phyloP scores from a whole-genome alignment of 1,140 invertebrate genomes.

The Sipha flava region DNA sequence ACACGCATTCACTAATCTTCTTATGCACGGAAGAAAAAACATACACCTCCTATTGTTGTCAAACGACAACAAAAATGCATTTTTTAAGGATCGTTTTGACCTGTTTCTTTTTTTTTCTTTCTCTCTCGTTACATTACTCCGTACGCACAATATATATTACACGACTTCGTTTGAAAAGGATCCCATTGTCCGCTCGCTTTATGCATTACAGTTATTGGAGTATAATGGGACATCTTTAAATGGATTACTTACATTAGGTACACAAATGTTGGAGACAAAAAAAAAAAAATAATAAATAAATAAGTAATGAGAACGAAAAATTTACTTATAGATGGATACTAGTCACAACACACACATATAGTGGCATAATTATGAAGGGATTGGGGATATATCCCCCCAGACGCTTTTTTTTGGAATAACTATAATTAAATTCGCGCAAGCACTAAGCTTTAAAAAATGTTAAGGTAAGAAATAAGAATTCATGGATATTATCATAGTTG shows the following conservation, averaged over 20 bases:
- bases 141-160: not conserved
- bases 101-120: not conserved
- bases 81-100: not conserved
- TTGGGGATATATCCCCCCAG: too few species aligned
- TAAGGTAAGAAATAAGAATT: too few species aligned
- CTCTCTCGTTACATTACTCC: not conserved
- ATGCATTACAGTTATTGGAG: not conserved
- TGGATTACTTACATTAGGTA: not conserved
- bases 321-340: too few species aligned
- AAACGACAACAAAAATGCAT: not conserved
- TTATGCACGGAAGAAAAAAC: conserved; percentile 11
- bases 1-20: not conserved
- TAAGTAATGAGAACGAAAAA: too few species aligned
- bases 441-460: too few species aligned
- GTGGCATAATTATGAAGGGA: too few species aligned
- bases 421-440: too few species aligned
- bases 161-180: not conserved
- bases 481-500: too few species aligned
- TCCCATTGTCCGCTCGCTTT: not conserved
- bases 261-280: not conserved
- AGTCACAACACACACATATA: too few species aligned
- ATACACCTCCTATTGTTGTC: not conserved
- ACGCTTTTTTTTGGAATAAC: too few species aligned
- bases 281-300: not conserved
- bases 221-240: not conserved